A percentile compares a stretch with the other conserved stretches of the same genome.
Conservation (phyloP, 2,113 vertebrate species). For the Petroica traversi region DNA sequence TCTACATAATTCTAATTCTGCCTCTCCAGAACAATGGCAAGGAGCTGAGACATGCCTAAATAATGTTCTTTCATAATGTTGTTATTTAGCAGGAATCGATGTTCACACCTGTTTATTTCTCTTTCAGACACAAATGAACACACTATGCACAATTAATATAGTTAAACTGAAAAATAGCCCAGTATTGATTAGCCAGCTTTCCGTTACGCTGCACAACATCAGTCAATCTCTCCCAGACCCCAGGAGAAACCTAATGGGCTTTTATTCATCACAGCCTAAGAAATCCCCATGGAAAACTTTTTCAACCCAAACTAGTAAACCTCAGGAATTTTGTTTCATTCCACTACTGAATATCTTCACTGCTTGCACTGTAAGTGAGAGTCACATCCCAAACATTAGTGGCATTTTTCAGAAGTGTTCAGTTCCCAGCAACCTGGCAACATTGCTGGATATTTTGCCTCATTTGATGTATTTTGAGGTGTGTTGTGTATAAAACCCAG, state of each 20-base stretch:
- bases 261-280: background rate
- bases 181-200: constrained; percentile 56
- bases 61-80: background rate
- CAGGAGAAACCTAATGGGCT: background rate
- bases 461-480: background rate
- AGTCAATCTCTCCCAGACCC: background rate
- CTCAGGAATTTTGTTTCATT: background rate
- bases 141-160: constrained; percentile 19
- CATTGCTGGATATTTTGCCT: background rate
- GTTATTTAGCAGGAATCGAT: constrained; percentile 25
- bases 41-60: background rate
- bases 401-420: background rate
- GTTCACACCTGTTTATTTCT: constrained; percentile 54
- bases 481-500: background rate
- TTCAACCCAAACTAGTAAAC: background rate
- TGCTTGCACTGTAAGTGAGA: background rate
- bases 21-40: background rate
- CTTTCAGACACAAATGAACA: constrained; percentile 33
- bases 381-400: background rate
- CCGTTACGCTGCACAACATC: constrained; percentile 17
- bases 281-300: background rate
- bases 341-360: background rate
- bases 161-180: constrained; percentile 19
- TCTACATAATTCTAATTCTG: background rate
- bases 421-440: background rate